Base-by-base conservation (phyloP, 2,113 vertebrate species). In the Rana temporaria region DNA sequence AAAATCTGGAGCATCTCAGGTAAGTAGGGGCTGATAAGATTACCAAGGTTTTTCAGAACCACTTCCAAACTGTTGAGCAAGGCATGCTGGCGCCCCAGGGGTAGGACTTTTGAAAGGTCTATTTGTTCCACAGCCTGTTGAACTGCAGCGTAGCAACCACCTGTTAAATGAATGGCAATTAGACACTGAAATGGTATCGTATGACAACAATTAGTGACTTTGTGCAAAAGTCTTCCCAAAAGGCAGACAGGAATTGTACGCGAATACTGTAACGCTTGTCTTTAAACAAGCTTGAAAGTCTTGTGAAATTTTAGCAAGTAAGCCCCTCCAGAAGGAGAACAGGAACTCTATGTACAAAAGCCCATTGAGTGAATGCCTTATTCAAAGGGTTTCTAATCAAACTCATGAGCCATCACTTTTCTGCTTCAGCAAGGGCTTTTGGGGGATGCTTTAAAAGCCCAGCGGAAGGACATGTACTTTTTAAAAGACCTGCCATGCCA, bases 1-100 rank as follows among this genome's bases (percentile, higher is more conserved):
- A 99, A 79, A 38, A 99, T 97, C 93, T 98, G 97, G 26, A 99
- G 90, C 84, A 99, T 92, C 86, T 96, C 95, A 32, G 97, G 94
- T 85, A 99, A 89, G 87, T 97, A 94, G 0, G 80, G 70, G 66
- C 90, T 87, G 88, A 99, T 94, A 65, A 98, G 91, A 79, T 98
- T 96, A 56, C 96, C 96, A 85, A 99, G 93, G 72, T 97, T 96
- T 85, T 96, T 95, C 68, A 99, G 84, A 32, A 98, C 95, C 34
- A 95, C 86, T 6, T 95, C 95, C 2, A 99, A 90, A 86, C 95
- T 90, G 7, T 97, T 99, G 75, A 98, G 90, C 83, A 99, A 89
- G 70, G 95, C 94, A 3, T 99, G 98, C 88, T 96, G 97, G 3
- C 96, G 96, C 7, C 98, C 97, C 84, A 99, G 88, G 5, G 98